phyloP scores from a whole-genome alignment of 2,797 vertebrate genomes.

The Thaleichthys pacificus region DNA sequence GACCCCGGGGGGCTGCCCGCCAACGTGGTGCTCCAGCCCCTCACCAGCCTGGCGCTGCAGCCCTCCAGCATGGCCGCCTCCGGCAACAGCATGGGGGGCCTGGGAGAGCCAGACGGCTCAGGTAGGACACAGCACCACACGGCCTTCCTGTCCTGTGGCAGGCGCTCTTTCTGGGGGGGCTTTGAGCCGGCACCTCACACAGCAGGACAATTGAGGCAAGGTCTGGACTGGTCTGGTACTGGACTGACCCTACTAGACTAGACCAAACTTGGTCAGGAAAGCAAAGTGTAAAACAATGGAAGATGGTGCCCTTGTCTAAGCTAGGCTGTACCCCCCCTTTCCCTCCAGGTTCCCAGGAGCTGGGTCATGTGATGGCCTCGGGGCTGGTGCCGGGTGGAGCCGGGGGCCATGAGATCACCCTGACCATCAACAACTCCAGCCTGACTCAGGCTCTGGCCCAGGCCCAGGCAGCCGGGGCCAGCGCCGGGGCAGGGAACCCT shows the following conservation, averaged over 20 bases:
- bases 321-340: background rate
- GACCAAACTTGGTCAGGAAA: background rate
- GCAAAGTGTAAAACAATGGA: background rate
- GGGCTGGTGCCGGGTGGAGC: conserved; percentile 79
- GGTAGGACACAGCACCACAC: conserved; percentile 64
- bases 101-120: conserved; percentile 84
- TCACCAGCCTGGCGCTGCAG: conserved; percentile 88
- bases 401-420: conserved; percentile 88
- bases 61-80: conserved; percentile 79
- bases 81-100: conserved; percentile 81
- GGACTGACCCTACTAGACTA: background rate
- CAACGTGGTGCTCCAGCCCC: conserved; percentile 91
- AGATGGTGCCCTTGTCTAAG: background rate
- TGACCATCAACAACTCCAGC: conserved; percentile 96
- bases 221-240: too few relatives aligned
- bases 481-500: conserved; percentile 74
- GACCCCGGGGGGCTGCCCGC: conserved; percentile 79
- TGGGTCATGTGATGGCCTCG: conserved; percentile 88
- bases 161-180: too few relatives aligned
- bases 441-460: conserved; percentile 90
- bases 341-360: conserved; percentile 84
- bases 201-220: too few relatives aligned
- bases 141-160: background rate
- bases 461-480: conserved; percentile 72
- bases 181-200: too few relatives aligned